A percentile compares a stretch with the other conserved stretches of the same genome.
phyloP scores from a whole-genome alignment of 2,113 vertebrate species.

The Microtus richardsoni region DNA sequence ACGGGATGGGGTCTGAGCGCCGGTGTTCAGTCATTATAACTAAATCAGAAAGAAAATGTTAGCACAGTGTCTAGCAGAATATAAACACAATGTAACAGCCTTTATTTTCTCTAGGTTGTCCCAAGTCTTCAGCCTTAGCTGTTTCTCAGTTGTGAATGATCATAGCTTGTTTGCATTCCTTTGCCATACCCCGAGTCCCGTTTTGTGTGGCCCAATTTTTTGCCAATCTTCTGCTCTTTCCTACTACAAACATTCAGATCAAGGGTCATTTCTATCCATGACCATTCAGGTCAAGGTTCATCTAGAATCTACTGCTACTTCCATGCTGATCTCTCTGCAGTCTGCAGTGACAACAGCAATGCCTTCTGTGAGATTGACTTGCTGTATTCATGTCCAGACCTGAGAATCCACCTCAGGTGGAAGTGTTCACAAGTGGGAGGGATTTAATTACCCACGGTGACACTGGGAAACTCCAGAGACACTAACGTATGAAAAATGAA shows the following conservation, averaged over 20 bases:
- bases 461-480: background rate
- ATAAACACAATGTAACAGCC: background rate
- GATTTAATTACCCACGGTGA: background rate
- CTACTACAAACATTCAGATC: background rate
- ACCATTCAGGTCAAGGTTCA: background rate
- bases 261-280: background rate
- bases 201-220: background rate
- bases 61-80: background rate
- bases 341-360: background rate
- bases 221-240: background rate
- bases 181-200: background rate
- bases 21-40: constrained; percentile 1
- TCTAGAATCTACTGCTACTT: background rate
- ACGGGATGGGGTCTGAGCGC: background rate
- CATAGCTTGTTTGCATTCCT: background rate
- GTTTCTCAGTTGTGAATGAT: background rate
- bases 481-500: background rate
- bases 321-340: background rate
- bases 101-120: background rate
- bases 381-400: background rate
- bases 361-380: background rate
- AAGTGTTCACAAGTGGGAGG: constrained; percentile 17
- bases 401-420: background rate
- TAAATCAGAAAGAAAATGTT: background rate
- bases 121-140: background rate